Conservation (phyloP, 1,140 invertebrate species). For the Hestina assimilis region DNA sequence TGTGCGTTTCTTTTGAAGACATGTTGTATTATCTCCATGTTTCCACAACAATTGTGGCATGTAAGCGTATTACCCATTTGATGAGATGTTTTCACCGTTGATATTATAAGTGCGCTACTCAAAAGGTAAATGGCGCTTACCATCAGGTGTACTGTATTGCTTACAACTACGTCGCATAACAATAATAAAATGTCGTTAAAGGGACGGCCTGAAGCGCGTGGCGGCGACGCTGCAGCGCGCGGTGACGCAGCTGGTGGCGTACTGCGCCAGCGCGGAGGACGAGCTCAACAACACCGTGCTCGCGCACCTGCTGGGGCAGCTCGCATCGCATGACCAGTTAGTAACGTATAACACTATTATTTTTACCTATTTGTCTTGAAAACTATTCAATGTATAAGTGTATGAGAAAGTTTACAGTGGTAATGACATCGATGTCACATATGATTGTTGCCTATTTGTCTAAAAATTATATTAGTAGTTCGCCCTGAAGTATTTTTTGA, state of each 20-base stretch:
- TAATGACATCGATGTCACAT: no score
- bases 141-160: no score
- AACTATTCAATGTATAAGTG: no score
- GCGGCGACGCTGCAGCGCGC: constrained; percentile 79
- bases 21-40: not conserved
- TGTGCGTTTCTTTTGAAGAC: not conserved
- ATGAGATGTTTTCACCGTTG: no score
- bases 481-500: no score
- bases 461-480: not conserved
- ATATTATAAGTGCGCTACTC: no score
- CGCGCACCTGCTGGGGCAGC: constrained; percentile 79
- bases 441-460: not conserved
- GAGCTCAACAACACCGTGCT: constrained; percentile 87
- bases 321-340: constrained; percentile 33
- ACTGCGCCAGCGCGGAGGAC: constrained; percentile 86
- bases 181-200: constrained; percentile 47
- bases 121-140: no score
- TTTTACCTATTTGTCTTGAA: no score
- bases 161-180: no score
- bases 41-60: no score
- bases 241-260: constrained; percentile 83
- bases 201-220: constrained; percentile 80
- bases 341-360: constrained; percentile 10
- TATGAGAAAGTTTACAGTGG: no score
- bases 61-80: no score